Conservation (phyloP, 2,113 vertebrate genomes). For the Sylvietta virens region DNA sequence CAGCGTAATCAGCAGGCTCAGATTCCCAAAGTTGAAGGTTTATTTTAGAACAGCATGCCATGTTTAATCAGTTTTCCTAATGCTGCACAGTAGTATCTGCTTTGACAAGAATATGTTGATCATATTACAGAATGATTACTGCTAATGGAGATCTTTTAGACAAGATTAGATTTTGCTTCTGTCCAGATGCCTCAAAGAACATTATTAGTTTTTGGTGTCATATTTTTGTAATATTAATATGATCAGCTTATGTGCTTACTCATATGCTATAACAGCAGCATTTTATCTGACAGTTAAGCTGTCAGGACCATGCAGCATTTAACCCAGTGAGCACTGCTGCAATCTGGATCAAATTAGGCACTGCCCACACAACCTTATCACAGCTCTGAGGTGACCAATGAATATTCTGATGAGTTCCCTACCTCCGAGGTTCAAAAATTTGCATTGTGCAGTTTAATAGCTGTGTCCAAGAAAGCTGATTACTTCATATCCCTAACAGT, state of each 20-base stretch:
- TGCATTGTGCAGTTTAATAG: not conserved
- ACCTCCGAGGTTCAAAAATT: not conserved
- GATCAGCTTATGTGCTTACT: constrained; percentile 41
- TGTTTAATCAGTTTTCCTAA: constrained; percentile 39
- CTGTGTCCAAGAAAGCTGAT: not conserved
- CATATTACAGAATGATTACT: constrained; percentile 51
- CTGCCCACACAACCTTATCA: not conserved
- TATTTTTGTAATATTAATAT: constrained; percentile 33
- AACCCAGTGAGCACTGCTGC: constrained; percentile 13
- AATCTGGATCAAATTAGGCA: constrained; percentile 2
- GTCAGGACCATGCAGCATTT: constrained; percentile 19
- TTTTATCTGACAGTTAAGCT: constrained; percentile 61
- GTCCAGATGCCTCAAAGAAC: constrained; percentile 41
- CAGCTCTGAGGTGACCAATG: not conserved
- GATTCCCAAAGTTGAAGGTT: not conserved
- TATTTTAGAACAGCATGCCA: constrained; percentile 20
- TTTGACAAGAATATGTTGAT: constrained; percentile 56
- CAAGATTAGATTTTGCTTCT: constrained; percentile 47
- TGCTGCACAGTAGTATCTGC: not conserved
- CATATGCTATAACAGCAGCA: constrained; percentile 3
- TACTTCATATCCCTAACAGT: not conserved
- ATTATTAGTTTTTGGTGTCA: constrained; percentile 47
- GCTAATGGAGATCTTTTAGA: constrained; percentile 32
- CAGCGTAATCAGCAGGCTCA: not conserved
- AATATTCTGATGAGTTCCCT: not conserved